These are phyloP conservation scores for Tragelaphus strepsiceros DNA, from an alignment of 2,113 vertebrate species.

Conservation along the genomic window DNA sequence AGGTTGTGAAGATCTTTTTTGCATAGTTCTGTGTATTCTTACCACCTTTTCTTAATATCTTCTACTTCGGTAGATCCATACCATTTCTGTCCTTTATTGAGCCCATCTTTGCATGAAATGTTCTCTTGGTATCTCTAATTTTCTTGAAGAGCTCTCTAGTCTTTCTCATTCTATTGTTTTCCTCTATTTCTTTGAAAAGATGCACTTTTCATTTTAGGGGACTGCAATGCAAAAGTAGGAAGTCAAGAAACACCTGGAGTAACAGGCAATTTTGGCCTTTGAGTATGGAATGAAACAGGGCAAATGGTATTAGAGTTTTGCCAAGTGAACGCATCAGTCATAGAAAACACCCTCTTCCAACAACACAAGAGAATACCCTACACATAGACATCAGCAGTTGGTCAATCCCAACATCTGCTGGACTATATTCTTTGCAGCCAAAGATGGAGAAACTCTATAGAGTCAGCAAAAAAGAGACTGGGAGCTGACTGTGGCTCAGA, in stretches of 20 bases:
- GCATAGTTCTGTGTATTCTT: background rate
- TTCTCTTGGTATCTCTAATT: background rate
- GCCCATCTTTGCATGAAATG: background rate
- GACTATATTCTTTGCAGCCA: background rate
- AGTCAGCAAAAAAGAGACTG: background rate
- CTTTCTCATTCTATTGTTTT: background rate
- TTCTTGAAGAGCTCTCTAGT: background rate
- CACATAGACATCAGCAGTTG: background rate
- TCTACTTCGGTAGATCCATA: background rate
- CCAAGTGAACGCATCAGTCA: background rate
- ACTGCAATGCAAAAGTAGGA: background rate
- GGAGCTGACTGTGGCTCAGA: background rate
- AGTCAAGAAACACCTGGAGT: background rate
- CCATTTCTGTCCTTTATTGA: background rate
- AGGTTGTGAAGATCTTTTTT: background rate
- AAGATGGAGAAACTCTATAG: background rate
- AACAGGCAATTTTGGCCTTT: background rate
- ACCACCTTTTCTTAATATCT: background rate
- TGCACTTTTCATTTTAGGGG: background rate
- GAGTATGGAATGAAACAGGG: background rate
- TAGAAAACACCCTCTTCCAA: background rate
- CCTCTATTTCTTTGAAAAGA: background rate
- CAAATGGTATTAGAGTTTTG: background rate
- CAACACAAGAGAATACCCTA: background rate
- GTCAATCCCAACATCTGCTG: accelerated